phyloP scores from a whole-genome alignment of 2,797 vertebrate genomes.

The Bufotes viridis region DNA sequence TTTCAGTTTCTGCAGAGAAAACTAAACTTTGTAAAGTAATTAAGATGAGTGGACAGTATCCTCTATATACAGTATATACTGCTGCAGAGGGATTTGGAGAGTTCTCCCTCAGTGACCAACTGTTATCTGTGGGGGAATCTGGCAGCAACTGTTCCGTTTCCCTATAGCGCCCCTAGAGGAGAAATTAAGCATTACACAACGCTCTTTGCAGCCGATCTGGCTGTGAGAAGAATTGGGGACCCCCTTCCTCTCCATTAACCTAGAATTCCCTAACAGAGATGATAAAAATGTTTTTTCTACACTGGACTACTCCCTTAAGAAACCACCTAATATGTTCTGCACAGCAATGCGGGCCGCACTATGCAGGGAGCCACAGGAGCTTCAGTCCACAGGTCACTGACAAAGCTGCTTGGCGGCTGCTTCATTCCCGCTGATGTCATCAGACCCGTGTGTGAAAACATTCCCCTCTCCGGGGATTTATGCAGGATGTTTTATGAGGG shows the following conservation, averaged over 20 bases:
- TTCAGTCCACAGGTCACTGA: not conserved
- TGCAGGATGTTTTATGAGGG: constrained; percentile 27
- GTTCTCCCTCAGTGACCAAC: not conserved
- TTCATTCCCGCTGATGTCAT: not conserved
- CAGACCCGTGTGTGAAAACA: not conserved
- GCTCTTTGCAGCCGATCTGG: too few relatives aligned
- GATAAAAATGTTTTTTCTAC: not conserved
- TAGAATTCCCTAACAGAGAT: too few relatives aligned
- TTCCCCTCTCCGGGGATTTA: not conserved
- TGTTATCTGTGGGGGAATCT: not conserved
- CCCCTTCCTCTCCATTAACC: too few relatives aligned
- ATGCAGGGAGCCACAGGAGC: not conserved
- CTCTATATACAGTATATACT: too few relatives aligned
- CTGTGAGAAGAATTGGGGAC: too few relatives aligned
- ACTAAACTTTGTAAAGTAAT: too few relatives aligned
- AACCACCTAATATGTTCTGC: not conserved
- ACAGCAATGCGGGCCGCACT: not conserved
- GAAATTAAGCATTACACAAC: not conserved
- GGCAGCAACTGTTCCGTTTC: not conserved
- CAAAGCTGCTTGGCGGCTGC: not conserved
- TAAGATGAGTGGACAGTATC: too few relatives aligned
- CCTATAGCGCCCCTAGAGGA: not conserved
- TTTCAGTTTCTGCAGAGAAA: too few relatives aligned
- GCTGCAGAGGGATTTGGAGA: too few relatives aligned
- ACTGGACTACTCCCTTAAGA: not conserved